These are phyloP conservation scores for Encarsia formosa DNA, from an alignment of 2,888 invertebrate genomes.

Conservation along the genomic window DNA sequence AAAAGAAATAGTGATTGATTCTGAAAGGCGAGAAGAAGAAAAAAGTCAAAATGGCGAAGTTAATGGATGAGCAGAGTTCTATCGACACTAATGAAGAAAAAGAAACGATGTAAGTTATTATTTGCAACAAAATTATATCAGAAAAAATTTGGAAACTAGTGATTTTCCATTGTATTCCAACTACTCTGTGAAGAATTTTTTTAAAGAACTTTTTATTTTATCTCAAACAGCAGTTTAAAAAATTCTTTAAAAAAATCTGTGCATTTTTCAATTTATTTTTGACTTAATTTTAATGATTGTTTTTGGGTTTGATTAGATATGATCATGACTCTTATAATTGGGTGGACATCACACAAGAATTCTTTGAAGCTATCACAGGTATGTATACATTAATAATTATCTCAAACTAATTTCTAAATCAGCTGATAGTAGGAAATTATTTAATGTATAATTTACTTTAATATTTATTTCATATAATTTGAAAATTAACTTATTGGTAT, in stretches of 20 bases:
- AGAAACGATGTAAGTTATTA: slow-evolving; percentile 42
- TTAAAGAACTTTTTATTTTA: background rate
- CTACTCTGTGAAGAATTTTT: background rate
- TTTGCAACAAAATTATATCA: slow-evolving; percentile 4
- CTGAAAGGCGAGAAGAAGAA: background rate
- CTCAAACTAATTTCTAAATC: too few relatives aligned
- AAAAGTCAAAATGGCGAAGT: slow-evolving; percentile 43
- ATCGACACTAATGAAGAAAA: slow-evolving; percentile 45
- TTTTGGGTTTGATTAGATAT: slow-evolving; percentile 34
- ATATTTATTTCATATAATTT: background rate
- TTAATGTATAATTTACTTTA: background rate
- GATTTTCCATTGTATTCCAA: background rate
- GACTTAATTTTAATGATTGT: background rate
- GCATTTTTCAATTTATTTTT: background rate
- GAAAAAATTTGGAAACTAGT: background rate
- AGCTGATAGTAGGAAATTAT: background rate
- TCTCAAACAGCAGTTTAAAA: background rate
- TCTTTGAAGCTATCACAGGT: slow-evolving; percentile 62
- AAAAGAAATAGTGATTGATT: background rate
- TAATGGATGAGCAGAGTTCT: slow-evolving; percentile 43
- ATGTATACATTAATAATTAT: slow-evolving; percentile 23
- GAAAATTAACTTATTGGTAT: too few relatives aligned
- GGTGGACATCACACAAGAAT: slow-evolving; percentile 66
- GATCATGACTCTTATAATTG: slow-evolving; percentile 59
- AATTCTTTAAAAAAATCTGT: background rate